phyloP scores from a whole-genome alignment of 2,888 invertebrate species.

The Synergus umbraculus region DNA sequence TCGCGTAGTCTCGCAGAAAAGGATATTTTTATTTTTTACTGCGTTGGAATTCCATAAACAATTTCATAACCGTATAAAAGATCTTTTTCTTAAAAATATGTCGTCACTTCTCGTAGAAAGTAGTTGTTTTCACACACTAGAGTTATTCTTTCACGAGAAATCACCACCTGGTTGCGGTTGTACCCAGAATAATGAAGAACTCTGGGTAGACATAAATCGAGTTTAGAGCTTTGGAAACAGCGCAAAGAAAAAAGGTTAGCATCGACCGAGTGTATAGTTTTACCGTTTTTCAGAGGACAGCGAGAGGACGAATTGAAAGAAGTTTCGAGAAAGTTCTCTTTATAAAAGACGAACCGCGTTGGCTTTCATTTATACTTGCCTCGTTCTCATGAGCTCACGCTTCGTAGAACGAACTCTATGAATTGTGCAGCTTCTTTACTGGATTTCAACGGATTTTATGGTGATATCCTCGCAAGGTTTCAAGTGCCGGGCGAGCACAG shows the following conservation, averaged over 20 bases:
- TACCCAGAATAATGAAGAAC: constrained; percentile 33
- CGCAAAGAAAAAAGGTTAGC: constrained; percentile 12
- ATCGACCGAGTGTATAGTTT: constrained; percentile 28
- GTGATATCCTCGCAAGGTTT: constrained; percentile 50
- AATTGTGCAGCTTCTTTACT: constrained; percentile 59
- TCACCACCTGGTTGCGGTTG: constrained; percentile 32
- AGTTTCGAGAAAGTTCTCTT: constrained; percentile 10
- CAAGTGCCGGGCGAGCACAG: constrained; percentile 50
- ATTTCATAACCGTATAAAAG: neutral
- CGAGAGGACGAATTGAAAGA: neutral
- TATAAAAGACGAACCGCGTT: neutral
- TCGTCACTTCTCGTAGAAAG: neutral
- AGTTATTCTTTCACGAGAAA: constrained; percentile 32
- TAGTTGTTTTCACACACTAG: neutral
- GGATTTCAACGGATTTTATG: constrained; percentile 59
- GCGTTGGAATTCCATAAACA: neutral
- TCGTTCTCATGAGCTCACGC: constrained; percentile 7
- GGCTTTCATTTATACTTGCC: constrained; percentile 18
- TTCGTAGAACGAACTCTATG: constrained; percentile 46
- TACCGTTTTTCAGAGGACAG: constrained; percentile 19
- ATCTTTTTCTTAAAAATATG: neutral
- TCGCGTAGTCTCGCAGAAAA: too few species aligned
- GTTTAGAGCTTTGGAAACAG: constrained; percentile 28
- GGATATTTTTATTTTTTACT: too few species aligned
- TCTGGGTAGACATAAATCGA: constrained; percentile 34